phyloP scores from a whole-genome alignment of 2,888 invertebrate species.

The Agrochola litura region DNA sequence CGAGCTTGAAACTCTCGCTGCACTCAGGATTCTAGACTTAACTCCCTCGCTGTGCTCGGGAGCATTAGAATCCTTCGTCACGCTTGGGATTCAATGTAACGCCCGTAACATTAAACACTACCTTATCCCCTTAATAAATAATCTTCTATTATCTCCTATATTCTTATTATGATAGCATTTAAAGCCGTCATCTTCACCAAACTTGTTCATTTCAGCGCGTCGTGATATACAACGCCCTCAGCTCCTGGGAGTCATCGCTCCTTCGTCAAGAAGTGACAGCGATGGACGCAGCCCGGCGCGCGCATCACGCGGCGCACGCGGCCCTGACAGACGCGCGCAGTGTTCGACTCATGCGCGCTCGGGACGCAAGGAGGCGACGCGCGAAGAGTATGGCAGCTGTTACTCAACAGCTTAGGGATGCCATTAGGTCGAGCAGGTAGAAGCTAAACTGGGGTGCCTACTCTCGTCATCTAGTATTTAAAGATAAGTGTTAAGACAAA shows the following conservation, averaged over 20 bases:
- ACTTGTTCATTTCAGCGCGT: conserved; percentile 74
- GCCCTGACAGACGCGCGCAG: conserved; percentile 75
- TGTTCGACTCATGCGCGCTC: conserved; percentile 68
- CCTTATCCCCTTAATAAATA: too few relatives aligned
- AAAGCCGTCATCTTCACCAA: neutral
- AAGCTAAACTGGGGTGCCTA: neutral
- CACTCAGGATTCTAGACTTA: neutral
- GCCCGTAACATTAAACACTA: neutral
- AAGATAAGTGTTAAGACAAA: neutral
- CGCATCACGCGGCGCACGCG: conserved; percentile 74
- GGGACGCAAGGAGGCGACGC: conserved; percentile 65
- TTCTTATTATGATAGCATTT: neutral
- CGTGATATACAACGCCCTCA: conserved; percentile 82
- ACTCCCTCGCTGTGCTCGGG: too few relatives aligned
- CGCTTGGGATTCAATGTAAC: neutral
- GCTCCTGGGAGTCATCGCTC: conserved; percentile 77
- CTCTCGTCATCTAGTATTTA: neutral
- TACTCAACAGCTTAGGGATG: conserved; percentile 80
- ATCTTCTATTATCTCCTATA: neutral
- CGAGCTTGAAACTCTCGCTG: neutral
- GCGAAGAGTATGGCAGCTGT: conserved; percentile 76
- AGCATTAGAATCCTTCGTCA: neutral
- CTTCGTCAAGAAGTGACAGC: conserved; percentile 78
- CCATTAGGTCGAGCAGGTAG: conserved; percentile 66
- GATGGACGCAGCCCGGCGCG: conserved; percentile 75